Evolutionary conservation across 2,113 vertebrate species (phyloP).

Genomic region (Tachycineta bicolor): DNA sequence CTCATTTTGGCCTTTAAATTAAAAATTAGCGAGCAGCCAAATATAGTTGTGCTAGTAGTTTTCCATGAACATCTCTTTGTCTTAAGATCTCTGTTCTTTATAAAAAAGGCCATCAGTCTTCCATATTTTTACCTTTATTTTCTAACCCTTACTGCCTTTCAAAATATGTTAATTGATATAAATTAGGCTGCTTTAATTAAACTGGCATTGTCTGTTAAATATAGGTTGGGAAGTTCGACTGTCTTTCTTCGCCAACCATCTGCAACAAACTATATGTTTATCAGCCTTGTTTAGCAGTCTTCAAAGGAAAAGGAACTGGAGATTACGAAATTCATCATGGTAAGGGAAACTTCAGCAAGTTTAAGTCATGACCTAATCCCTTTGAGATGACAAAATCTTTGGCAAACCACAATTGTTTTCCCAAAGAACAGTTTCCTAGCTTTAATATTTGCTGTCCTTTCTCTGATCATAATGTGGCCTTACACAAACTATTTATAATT

Average conservation of each 20-base stretch:
- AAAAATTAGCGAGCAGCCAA: neutral
- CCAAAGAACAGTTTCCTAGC: neutral
- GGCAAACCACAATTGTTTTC: neutral
- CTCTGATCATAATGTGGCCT: neutral
- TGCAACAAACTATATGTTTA: constrained; percentile 89
- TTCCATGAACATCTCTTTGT: neutral
- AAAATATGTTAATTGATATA: neutral
- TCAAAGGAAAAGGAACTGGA: constrained; percentile 92
- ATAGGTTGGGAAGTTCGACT: constrained; percentile 94
- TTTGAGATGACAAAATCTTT: neutral
- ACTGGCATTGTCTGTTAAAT: constrained; percentile 26
- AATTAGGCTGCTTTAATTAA: neutral
- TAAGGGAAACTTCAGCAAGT: constrained; percentile 66
- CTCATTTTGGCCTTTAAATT: neutral
- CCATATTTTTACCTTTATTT: neutral
- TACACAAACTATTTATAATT: neutral
- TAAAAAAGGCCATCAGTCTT: neutral
- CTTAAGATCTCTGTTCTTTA: neutral
- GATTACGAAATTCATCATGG: constrained; percentile 97
- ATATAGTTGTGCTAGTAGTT: neutral
- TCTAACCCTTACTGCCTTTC: neutral
- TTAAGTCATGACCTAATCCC: neutral
- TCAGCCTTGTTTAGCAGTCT: constrained; percentile 89
- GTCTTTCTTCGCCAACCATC: constrained; percentile 76
- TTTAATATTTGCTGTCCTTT: neutral